Evolutionary conservation across 1,140 invertebrate genomes (phyloP), one percentile per base, ranked within the genome.

Genomic region (Atta texana): DNA sequence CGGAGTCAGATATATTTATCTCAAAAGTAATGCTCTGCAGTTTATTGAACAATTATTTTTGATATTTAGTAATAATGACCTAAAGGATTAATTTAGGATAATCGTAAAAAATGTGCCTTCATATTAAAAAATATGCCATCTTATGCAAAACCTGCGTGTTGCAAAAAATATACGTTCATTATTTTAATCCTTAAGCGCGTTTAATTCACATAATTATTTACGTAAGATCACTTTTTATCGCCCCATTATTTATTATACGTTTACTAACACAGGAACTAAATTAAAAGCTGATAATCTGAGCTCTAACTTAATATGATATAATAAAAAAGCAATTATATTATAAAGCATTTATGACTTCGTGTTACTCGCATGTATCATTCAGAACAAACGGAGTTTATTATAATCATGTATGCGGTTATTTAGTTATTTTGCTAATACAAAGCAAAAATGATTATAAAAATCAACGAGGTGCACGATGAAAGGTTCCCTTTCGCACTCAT

Each of bases 251-350:
- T 34, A 14, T 61, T 57, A 18, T 44, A 77, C 74, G 31, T 63
- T 12, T 69, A 61, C 34, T 12, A 59, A 28, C 16, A 16, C 39
- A 49, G n/a, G 64, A 4, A 44, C 12, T 5, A 28, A 63, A 44
- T 61, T 61, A 61, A 18, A 44, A 77, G 8, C 10, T 63, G 34
- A 76, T 44, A 49, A 77, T 49, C 75, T n/a, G 39, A 77, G 18
- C 39, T 51, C n/a, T 49, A 51, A 69, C 66, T 69, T 77, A 14
- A 77, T n/a, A n/a, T 28, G 21, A 44, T 8, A 3, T 44, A 59
- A 44, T 75, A 59, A 39, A 55, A n/a, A 39, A 24, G 72, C 12
- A 57, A 76, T 76, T 59, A 44, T n/a, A n/a, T 68, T 68, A 39
- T 10, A 39, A 24, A 24, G 24, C 14, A 16, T 59, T 76, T 44